phyloP scores from a whole-genome alignment of 2,797 vertebrate genomes.

The Thaleichthys pacificus region DNA sequence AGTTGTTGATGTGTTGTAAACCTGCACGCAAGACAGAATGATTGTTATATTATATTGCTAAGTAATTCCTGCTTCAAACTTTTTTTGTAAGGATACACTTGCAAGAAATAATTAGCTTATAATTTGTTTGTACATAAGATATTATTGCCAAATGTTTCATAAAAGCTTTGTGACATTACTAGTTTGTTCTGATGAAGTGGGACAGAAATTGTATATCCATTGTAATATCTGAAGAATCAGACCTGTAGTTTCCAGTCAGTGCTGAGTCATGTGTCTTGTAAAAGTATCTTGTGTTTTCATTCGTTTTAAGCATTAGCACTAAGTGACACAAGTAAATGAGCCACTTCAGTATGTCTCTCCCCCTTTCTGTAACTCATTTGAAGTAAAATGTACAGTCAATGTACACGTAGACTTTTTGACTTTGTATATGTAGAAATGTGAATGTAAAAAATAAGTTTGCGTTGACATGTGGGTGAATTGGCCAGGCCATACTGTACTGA shows the following conservation, averaged over 20 bases:
- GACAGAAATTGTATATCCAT: background rate
- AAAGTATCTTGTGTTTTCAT: slow-evolving; percentile 3
- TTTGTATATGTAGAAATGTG: background rate
- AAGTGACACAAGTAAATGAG: background rate
- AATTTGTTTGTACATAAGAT: background rate
- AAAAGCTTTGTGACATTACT: background rate
- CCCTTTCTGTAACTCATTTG: background rate
- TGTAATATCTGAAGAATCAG: background rate
- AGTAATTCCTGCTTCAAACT: background rate
- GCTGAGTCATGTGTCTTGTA: background rate
- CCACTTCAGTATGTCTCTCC: too few relatives aligned
- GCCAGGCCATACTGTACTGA: too few relatives aligned
- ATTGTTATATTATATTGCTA: background rate
- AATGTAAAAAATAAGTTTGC: background rate
- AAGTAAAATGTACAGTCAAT: background rate
- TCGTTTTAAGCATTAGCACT: background rate
- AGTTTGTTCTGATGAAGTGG: background rate
- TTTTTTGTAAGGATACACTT: too few relatives aligned
- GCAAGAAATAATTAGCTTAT: background rate
- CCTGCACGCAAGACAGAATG: background rate
- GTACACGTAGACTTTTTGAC: background rate
- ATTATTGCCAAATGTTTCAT: background rate
- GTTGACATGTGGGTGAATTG: too few relatives aligned
- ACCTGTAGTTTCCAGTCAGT: background rate
- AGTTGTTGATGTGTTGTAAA: background rate